A percentile compares a stretch with the other conserved stretches of the same genome.
Conservation (phyloP, 2,113 vertebrate genomes). For the Anseranas semipalmata region DNA sequence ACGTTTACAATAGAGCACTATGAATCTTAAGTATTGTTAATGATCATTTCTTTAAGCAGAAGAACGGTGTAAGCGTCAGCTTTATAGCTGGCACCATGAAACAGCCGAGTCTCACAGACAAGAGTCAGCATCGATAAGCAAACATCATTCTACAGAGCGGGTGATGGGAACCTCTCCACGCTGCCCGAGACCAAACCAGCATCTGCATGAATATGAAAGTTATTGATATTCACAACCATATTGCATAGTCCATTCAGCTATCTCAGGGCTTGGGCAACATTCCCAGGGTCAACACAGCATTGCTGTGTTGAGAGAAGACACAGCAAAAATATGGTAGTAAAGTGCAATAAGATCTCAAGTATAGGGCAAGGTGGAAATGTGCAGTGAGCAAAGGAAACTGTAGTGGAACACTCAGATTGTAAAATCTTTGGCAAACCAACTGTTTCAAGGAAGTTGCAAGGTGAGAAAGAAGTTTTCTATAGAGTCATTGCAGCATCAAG, state of each 20-base stretch:
- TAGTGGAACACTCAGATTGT: background rate
- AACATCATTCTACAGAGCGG: background rate
- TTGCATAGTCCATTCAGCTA: background rate
- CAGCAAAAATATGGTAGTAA: background rate
- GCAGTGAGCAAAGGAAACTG: background rate
- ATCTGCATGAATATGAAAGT: background rate
- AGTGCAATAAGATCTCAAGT: background rate
- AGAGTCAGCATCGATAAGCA: background rate
- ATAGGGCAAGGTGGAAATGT: background rate
- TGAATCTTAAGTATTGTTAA: constrained; percentile 44
- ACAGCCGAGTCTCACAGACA: background rate
- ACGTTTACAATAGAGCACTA: background rate
- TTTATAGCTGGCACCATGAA: background rate
- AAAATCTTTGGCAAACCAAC: background rate
- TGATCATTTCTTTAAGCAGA: background rate
- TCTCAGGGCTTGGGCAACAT: background rate
- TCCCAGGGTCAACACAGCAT: background rate
- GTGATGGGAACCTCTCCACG: background rate
- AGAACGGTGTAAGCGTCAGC: background rate
- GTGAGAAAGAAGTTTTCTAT: background rate
- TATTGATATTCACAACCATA: background rate
- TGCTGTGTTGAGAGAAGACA: background rate
- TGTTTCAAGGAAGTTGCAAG: background rate
- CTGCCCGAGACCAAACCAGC: background rate
- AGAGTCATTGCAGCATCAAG: background rate